phyloP scores from a whole-genome alignment of 2,888 invertebrate species.

The Linnaemya tessellans region DNA sequence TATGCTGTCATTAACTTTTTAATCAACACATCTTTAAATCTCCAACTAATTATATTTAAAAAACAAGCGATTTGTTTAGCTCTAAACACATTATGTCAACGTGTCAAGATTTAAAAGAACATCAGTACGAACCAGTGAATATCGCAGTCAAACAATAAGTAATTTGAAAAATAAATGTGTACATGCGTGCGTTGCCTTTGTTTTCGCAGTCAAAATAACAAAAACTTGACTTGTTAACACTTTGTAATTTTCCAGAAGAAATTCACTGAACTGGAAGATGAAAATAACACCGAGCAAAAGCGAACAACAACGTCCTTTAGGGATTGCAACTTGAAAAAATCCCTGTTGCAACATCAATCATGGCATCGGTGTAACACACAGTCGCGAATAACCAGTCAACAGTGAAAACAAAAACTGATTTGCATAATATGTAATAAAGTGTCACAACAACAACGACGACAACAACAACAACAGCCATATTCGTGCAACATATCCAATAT shows the following conservation, averaged over 20 bases:
- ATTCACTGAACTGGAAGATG: constrained; percentile 78
- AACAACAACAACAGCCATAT: constrained; percentile 24
- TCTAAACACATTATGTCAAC: constrained; percentile 52
- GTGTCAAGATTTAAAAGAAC: constrained; percentile 56
- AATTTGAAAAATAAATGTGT: constrained; percentile 18
- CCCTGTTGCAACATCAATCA: constrained; percentile 68
- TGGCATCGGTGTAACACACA: constrained; percentile 62
- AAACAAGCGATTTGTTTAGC: constrained; percentile 44
- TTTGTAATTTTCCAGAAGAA: constrained; percentile 77
- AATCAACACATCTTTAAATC: constrained; percentile 61
- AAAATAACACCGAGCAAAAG: constrained; percentile 27
- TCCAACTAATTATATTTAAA: constrained; percentile 29
- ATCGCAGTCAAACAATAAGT: constrained; percentile 35
- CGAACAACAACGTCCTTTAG: constrained; percentile 64
- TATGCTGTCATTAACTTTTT: constrained; percentile 61
- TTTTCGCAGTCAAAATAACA: constrained; percentile 52
- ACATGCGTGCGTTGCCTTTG: constrained; percentile 40
- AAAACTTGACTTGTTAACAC: constrained; percentile 79
- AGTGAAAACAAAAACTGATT: constrained; percentile 67
- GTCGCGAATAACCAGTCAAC: constrained; percentile 52
- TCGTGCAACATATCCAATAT: constrained; percentile 11
- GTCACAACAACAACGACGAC: constrained; percentile 55
- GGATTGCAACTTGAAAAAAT: constrained; percentile 42
- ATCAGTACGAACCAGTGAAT: constrained; percentile 10
- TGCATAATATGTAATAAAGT: constrained; percentile 70